Evolutionary conservation across 2,113 vertebrate genomes (phyloP), one percentile per base, ranked within the genome.

Genomic region (Pseudolaguvia tuberculata): DNA sequence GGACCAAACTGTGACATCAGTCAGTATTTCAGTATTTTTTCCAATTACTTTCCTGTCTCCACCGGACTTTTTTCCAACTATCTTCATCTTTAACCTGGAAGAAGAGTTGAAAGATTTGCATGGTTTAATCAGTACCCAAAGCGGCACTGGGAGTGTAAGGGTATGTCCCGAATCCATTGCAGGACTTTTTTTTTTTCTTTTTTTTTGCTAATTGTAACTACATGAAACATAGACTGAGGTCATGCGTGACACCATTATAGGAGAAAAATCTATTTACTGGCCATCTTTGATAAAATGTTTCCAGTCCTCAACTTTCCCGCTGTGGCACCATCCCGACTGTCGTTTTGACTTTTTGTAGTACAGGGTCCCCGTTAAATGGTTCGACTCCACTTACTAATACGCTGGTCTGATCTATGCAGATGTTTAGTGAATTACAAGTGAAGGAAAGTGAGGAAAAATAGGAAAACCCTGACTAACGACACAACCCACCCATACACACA

Each of bases 1-100:
- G 96, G 96, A 90, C 85, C 83, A 86, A 93, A 95, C 92, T 98
- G 96, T 94, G 93, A 98, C 83, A 93, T 94, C 91, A 94, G 96
- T 98, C 89, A 97, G 96, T 98, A 97, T 89, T 39, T 75, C 77
- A 75, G 39, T 62, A 21, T 59, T 68, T 20, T 55, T 67, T 17
- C 13, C 23, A 9, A 23, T 10, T 13, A 8, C 62, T 65, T 65
- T 65, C 23, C 70, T 63, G 51, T 68, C 57, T 80, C 69, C 57
- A 56, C 25, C 45, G 29, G 51, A 71, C 77, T 77, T 45, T 18
- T 9, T 12, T 67, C 39, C 5, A 17, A 11, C 8, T 18, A 5
- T 48, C 23, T 18, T 66, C 21, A 18, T 39, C 20, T 20, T 13
- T n/a, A 62, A 42, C 20, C 35, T 62, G 31, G 20, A 63, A 3